phyloP scores from a whole-genome alignment of 2,797 vertebrate genomes.

The Poecilia wingei region DNA sequence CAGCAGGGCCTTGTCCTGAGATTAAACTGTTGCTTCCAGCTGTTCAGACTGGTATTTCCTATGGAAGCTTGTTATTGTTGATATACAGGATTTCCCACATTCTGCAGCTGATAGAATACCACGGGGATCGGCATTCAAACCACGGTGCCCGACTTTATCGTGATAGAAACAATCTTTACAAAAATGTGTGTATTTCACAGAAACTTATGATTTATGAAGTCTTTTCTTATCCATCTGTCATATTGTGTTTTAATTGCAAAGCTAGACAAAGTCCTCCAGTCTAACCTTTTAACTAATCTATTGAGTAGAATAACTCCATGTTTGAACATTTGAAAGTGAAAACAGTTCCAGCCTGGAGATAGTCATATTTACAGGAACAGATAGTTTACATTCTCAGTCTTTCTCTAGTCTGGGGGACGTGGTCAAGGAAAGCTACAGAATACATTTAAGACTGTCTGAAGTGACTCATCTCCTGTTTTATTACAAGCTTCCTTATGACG shows the following conservation, averaged over 20 bases:
- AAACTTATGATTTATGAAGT: neutral
- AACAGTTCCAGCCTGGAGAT: neutral
- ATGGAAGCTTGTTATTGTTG: neutral
- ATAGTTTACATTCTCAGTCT: neutral
- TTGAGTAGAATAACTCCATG: neutral
- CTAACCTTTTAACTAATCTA: neutral
- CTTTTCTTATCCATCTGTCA: neutral
- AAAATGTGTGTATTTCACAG: neutral
- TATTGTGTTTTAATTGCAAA: neutral
- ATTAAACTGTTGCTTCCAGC: neutral
- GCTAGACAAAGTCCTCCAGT: neutral
- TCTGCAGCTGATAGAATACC: neutral
- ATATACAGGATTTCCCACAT: conserved; percentile 5
- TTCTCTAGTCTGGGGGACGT: neutral
- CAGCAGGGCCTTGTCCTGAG: neutral
- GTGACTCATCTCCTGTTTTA: neutral
- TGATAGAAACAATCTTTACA: neutral
- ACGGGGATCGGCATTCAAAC: neutral
- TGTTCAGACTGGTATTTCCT: conserved; percentile 2
- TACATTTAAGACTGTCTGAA: neutral
- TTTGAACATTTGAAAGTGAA: neutral
- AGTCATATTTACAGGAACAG: neutral
- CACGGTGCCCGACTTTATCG: neutral
- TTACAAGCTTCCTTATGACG: neutral
- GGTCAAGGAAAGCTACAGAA: neutral